Evolutionary conservation across 2,888 invertebrate genomes (phyloP), one percentile per base, ranked within the genome.

Genomic region (Rhodophaea formosa): DNA sequence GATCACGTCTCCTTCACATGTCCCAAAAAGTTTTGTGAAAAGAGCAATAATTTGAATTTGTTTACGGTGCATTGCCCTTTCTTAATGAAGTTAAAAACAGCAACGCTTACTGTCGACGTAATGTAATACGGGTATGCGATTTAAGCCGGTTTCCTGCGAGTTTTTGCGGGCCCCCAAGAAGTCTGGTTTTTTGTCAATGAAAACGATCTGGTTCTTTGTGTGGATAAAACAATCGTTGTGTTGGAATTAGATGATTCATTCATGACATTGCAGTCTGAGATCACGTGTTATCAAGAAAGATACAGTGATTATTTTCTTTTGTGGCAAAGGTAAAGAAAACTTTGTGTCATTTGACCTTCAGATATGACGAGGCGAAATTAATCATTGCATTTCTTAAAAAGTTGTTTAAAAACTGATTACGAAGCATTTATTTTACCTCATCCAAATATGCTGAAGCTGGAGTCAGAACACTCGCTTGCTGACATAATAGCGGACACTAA

Each of bases 231-330:
- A 62, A 63, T 68, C 67, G 61, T 67, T 64, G 72, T 69, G 67
- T 72, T 70, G 65, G 70, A 75, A 77, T 81, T 78, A 79, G 75
- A 70, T 84, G 84, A 85, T 70, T 85, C 85, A 85, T 72, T 72
- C 66, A 63, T 74, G 70, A 68, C 71, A 68, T 62, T 64, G 60
- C 59, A 60, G 53, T 59, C 42, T 59, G 23, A 54, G 15, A 35
- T 23, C 53, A 35, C 14, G 46, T 54, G 17, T 49, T 53, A 60
- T 54, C 39, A 60, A 60, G 60, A 57, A 57, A 60, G 49, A 60
- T 58, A 54, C 44, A 45, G 35, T 52, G 30, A 60, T 15, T 15
- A 49, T 49, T 49, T 49, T 32, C 49, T 49, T 49, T 49, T 32
- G 49, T 49, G 30, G 64, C 63, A 66, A 68, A 59, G 56, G 57